Evolutionary conservation across 2,113 vertebrate genomes (phyloP).

Genomic region (Oceanodroma tethys): DNA sequence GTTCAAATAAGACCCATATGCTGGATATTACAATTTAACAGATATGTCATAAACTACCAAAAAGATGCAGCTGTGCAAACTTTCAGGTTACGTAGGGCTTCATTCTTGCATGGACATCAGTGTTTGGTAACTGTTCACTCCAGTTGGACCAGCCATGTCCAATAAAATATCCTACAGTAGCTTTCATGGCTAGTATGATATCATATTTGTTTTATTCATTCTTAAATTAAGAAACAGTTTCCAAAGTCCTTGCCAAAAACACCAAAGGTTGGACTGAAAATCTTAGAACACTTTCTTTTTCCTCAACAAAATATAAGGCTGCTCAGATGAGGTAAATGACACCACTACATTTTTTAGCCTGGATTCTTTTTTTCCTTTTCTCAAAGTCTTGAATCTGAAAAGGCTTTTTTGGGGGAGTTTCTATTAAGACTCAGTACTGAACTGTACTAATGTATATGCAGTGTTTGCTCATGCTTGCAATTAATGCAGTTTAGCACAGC

Average conservation of each 20-base stretch:
- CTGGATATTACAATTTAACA: neutral
- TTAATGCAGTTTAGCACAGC: neutral
- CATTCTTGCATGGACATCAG: neutral
- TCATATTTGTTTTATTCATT: neutral
- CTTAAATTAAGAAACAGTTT: neutral
- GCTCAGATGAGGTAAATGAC: neutral
- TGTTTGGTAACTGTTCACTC: neutral
- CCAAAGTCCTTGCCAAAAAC: neutral
- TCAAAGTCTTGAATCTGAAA: neutral
- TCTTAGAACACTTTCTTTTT: neutral
- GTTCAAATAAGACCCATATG: neutral
- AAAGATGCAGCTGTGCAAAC: neutral
- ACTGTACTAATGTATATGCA: neutral
- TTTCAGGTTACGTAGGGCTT: neutral
- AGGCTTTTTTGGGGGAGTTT: neutral
- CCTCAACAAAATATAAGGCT: neutral
- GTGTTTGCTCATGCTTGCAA: neutral
- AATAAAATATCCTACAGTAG: neutral
- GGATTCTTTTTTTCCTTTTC: neutral
- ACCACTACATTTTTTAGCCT: neutral
- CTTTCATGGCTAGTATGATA: neutral
- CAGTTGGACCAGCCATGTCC: neutral
- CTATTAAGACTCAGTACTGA: neutral
- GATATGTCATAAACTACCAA: neutral
- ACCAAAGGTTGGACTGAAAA: neutral